A percentile compares a stretch with the other conserved stretches of the same genome.
phyloP scores from a whole-genome alignment of 1,140 invertebrate genomes.

The Phortica variegata region DNA sequence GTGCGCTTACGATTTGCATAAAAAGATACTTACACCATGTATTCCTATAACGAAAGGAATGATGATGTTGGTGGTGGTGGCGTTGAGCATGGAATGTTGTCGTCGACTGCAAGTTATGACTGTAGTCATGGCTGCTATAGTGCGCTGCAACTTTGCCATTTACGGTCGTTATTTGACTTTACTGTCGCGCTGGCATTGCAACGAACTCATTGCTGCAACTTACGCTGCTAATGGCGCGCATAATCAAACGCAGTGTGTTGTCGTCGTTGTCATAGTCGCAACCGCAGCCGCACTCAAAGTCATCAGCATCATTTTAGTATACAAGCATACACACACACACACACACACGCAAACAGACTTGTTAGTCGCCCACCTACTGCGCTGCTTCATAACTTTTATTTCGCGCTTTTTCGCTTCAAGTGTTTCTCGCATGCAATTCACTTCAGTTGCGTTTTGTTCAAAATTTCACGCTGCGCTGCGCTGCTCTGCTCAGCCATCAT shows the following conservation, averaged over 20 bases:
- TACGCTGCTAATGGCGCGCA: conserved; percentile 54
- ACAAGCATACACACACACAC: conserved; percentile 5
- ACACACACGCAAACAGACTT: not conserved
- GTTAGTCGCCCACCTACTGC: conserved; percentile 19
- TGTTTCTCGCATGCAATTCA: conserved; percentile 15
- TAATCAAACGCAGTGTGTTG: conserved; percentile 53
- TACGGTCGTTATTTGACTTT: not conserved
- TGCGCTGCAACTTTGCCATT: not conserved
- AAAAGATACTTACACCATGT: conserved; percentile 47
- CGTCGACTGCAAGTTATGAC: conserved; percentile 50
- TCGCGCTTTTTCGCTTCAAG: conserved; percentile 31
- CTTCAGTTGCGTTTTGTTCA: conserved; percentile 33
- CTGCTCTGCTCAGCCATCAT: too few species aligned
- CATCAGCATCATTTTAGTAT: conserved; percentile 23
- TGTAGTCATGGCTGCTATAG: conserved; percentile 13
- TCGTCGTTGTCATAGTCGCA: not conserved
- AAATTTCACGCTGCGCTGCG: conserved; percentile 45
- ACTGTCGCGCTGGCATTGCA: conserved; percentile 13
- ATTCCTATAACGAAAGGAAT: conserved; percentile 13
- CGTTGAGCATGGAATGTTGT: conserved; percentile 49
- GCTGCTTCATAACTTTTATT: conserved; percentile 47
- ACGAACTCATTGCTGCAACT: conserved; percentile 53
- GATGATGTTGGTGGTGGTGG: conserved; percentile 40
- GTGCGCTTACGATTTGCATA: conserved; percentile 36
- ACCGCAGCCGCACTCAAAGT: conserved; percentile 21